These are phyloP conservation scores for Taenioides sp. DNA, from an alignment of 2,797 vertebrate species.

Conservation along the genomic window DNA sequence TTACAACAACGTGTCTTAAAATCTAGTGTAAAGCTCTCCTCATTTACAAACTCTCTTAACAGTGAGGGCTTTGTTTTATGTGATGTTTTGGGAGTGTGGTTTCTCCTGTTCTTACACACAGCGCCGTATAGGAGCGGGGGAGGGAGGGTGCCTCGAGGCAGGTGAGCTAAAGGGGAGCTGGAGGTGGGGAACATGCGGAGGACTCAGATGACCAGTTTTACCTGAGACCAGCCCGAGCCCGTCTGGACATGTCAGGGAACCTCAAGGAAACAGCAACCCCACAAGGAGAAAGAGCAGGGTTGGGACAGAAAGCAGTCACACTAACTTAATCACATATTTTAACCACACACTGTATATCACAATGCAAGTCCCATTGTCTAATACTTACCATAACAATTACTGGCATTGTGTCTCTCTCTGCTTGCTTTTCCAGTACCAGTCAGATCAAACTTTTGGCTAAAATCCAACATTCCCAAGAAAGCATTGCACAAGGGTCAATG, in stretches of 20 bases:
- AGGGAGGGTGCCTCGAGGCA: conserved; percentile 51
- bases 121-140: conserved; percentile 53
- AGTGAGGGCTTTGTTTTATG: conserved; percentile 52
- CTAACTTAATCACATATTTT: conserved; percentile 28
- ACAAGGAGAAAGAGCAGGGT: conserved; percentile 35
- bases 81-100: conserved; percentile 49
- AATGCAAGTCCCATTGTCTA: conserved; percentile 4
- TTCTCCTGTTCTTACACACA: conserved; percentile 51
- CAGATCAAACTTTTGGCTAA: conserved; percentile 66
- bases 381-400: conserved; percentile 1
- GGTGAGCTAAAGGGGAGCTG: conserved; percentile 67
- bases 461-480: conserved; percentile 29
- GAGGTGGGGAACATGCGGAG: conserved; percentile 58
- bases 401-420: conserved; percentile 14
- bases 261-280: conserved; percentile 42
- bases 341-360: conserved; percentile 48
- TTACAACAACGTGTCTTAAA: conserved; percentile 37
- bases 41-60: conserved; percentile 42
- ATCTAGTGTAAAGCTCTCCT: conserved; percentile 41
- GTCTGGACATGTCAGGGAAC: conserved; percentile 65
- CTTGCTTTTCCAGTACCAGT: conserved; percentile 46
- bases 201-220: conserved; percentile 77
- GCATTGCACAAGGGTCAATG: not conserved
- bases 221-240: conserved; percentile 65
- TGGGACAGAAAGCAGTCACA: conserved; percentile 41